Percentiles rank a stretch among this genome's conserved stretches.
These are phyloP conservation scores for Paramormyrops hopkinsi DNA, from an alignment of 2,797 vertebrate species.

Conservation along the genomic window DNA sequence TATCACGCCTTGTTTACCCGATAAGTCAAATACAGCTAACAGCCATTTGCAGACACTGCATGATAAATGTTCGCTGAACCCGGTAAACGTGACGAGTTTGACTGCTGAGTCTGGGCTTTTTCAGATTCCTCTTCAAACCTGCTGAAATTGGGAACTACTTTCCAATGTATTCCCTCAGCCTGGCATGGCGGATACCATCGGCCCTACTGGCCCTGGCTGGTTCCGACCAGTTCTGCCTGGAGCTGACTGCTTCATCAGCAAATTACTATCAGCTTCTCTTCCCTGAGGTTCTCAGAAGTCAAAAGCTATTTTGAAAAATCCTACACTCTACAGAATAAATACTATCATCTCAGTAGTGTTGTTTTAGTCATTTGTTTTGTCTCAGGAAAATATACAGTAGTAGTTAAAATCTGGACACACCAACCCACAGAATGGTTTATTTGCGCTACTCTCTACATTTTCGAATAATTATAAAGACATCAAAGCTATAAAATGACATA, in stretches of 20 bases:
- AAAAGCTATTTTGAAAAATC: slow-evolving; percentile 3
- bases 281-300: slow-evolving; percentile 20
- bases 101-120: not conserved
- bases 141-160: not conserved
- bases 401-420: not conserved
- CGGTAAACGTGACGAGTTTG: not conserved
- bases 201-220: not conserved
- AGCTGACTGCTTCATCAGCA: slow-evolving; percentile 1
- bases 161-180: not conserved
- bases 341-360: not conserved
- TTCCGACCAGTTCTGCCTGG: not conserved
- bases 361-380: not conserved
- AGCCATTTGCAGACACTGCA: not conserved
- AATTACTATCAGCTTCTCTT: not conserved
- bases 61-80: not conserved
- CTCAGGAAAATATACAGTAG: not conserved
- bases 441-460: not conserved
- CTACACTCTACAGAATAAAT: not conserved
- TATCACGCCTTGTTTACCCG: not conserved
- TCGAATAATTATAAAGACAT: not conserved
- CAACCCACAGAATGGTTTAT: not conserved
- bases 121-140: not conserved
- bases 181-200: not conserved
- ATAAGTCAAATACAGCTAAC: not conserved
- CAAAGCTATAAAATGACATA: not conserved